A percentile compares a stretch with the other conserved stretches of the same genome.
These are phyloP conservation scores for Plagiodera versicolora DNA, from an alignment of 2,888 invertebrate genomes.

Conservation along the genomic window DNA sequence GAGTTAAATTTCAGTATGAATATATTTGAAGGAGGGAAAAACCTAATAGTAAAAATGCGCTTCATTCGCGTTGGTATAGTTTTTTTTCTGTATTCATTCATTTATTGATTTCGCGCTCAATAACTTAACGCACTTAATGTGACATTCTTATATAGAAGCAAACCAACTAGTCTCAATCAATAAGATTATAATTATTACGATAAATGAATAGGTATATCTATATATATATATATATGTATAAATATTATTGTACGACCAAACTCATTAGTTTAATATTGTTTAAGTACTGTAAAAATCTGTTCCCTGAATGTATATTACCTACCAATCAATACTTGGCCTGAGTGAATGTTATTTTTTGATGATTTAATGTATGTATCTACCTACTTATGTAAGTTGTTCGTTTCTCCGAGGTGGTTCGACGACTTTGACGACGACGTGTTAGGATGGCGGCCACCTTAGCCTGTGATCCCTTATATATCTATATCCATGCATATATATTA, in stretches of 20 bases:
- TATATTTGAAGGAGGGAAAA: conserved; percentile 21
- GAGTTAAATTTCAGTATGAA: not conserved
- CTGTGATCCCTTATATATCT: conserved; percentile 57
- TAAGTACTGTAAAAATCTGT: conserved; percentile 42
- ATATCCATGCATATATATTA: no score
- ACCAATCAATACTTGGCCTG: conserved; percentile 46
- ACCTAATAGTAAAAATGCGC: conserved; percentile 28
- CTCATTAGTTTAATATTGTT: conserved; percentile 46
- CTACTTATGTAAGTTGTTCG: conserved; percentile 50
- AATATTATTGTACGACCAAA: conserved; percentile 45
- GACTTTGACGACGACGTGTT: no score
- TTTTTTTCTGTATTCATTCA: no score
- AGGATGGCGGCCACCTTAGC: conserved; percentile 52
- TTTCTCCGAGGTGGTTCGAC: conserved; percentile 46
- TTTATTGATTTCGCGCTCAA: conserved; percentile 45
- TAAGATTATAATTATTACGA: no score
- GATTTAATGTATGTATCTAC: conserved; percentile 42
- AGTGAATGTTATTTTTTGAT: conserved; percentile 48
- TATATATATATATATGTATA: conserved; percentile 32
- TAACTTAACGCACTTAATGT: conserved; percentile 48
- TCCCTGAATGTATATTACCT: conserved; percentile 38
- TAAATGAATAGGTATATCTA: no score
- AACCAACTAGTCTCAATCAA: conserved; percentile 52
- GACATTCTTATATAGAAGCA: conserved; percentile 39
- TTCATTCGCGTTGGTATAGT: conserved; percentile 40